phyloP scores from a whole-genome alignment of 2,888 invertebrate genomes.

The Seira ritae region DNA sequence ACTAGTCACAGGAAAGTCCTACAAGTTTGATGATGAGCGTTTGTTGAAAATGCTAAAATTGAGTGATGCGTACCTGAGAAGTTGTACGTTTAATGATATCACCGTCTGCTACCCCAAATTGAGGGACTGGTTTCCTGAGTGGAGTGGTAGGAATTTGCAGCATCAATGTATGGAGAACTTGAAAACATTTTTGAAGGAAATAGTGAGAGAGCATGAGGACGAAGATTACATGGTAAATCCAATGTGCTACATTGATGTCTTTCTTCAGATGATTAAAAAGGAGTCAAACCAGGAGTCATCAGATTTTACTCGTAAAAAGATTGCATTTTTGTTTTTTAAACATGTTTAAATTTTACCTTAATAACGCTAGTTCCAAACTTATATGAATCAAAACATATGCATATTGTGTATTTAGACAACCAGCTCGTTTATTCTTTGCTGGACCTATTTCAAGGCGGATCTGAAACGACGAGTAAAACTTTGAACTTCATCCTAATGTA shows the following conservation, averaged over 20 bases:
- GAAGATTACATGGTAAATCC: not conserved
- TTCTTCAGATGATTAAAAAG: slow-evolving; percentile 28
- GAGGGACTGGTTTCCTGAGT: slow-evolving; percentile 1
- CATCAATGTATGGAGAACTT: not conserved
- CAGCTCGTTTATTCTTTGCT: not conserved
- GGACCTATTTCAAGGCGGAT: slow-evolving; percentile 15
- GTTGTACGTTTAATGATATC: not conserved
- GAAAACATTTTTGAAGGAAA: not conserved
- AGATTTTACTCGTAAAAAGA: no score
- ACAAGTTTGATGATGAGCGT: not conserved
- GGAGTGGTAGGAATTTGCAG: slow-evolving; percentile 15
- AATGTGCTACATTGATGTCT: slow-evolving; percentile 26
- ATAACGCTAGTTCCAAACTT: no score
- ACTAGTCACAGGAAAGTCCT: not conserved
- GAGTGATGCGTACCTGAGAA: not conserved
- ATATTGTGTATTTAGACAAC: not conserved
- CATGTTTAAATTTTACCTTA: no score
- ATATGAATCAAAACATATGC: no score
- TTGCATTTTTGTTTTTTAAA: no score
- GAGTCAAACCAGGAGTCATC: not conserved
- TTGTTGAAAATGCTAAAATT: not conserved
- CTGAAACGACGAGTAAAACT: not conserved
- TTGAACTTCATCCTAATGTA: not conserved
- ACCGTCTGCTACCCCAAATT: not conserved
- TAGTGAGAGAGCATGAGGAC: not conserved